Evolutionary conservation across 2,888 invertebrate genomes (phyloP).

Genomic region (Trissonchulus latispiculum): DNA sequence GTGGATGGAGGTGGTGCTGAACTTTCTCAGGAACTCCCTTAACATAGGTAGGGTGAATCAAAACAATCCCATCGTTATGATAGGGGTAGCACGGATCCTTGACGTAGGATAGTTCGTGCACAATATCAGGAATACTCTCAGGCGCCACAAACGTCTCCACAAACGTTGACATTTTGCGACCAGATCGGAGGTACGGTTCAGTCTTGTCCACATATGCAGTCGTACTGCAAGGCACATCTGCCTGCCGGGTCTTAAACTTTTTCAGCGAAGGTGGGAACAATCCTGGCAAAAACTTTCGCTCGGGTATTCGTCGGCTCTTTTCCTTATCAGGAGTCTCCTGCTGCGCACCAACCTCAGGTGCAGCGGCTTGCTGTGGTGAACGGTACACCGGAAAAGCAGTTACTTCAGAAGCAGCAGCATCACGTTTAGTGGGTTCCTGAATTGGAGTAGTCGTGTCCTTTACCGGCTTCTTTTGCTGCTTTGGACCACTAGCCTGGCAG

Average conservation of each 20-base stretch:
- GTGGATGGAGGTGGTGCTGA: neutral
- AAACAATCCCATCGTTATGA: neutral
- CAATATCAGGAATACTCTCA: neutral
- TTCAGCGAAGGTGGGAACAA: neutral
- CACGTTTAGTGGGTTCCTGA: neutral
- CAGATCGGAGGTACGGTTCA: neutral
- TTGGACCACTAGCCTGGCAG: neutral
- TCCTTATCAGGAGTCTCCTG: neutral
- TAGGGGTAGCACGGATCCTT: neutral
- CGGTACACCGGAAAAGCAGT: neutral
- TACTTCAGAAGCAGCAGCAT: neutral
- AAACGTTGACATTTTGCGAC: neutral
- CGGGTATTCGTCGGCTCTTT: too few species aligned
- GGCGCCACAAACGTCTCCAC: neutral
- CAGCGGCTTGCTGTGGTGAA: neutral
- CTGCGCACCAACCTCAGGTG: neutral
- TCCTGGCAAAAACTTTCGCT: too few species aligned
- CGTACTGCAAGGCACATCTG: neutral
- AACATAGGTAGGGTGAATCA: neutral
- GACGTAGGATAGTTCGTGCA: neutral
- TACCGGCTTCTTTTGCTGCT: neutral
- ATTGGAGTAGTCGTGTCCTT: neutral
- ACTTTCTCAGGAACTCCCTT: neutral
- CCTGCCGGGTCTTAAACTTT: neutral
- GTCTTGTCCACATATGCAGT: neutral